Evolutionary conservation across 2,113 vertebrate genomes (phyloP).

Genomic region (Mandrillus leucophaeus): DNA sequence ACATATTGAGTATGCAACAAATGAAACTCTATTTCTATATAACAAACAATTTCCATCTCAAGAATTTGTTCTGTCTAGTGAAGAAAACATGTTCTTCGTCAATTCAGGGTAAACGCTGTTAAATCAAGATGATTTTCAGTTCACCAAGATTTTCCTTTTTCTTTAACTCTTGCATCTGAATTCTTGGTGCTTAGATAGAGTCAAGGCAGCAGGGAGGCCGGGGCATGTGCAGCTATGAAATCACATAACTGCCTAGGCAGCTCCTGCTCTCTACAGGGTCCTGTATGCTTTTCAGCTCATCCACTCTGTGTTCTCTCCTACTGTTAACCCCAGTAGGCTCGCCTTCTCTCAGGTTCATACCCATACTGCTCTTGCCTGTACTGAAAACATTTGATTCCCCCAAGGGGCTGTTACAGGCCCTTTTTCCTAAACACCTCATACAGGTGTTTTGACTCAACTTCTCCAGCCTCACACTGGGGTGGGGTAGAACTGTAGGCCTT

Average conservation of each 20-base stretch:
- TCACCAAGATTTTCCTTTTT: background rate
- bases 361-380: fast-evolving
- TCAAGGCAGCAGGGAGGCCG: background rate
- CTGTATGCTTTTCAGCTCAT: background rate
- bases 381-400: background rate
- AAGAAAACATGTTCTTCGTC: background rate
- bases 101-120: background rate
- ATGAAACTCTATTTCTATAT: conserved; percentile 5
- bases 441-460: background rate
- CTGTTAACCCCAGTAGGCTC: background rate
- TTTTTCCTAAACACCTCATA: background rate
- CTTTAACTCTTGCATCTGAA: background rate
- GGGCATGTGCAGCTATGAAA: background rate
- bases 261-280: background rate
- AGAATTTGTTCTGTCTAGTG: background rate
- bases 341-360: too few species aligned
- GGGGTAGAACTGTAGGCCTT: background rate
- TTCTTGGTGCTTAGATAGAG: background rate
- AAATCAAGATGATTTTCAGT: background rate
- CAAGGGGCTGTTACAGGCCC: background rate
- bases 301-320: background rate
- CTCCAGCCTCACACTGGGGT: background rate
- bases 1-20: background rate
- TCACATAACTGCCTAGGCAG: background rate
- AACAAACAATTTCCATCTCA: background rate